phyloP scores from a whole-genome alignment of 2,113 vertebrate species.

The Hippocampus abdominalis region DNA sequence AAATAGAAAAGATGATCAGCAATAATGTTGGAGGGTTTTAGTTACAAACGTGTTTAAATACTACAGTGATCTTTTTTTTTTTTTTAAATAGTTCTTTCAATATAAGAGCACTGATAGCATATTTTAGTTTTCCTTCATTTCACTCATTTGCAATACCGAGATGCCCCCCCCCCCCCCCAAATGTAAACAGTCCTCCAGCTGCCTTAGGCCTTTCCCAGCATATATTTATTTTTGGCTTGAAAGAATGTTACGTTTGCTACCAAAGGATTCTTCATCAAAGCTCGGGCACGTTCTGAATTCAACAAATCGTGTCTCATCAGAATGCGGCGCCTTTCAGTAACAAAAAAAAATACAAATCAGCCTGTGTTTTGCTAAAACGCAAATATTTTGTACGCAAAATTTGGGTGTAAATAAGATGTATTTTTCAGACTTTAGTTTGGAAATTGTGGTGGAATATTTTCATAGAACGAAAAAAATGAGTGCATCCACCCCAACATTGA shows the following conservation, averaged over 20 bases:
- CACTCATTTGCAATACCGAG: background rate
- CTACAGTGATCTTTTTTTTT: background rate
- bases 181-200: constrained; percentile 46
- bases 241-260: constrained; percentile 77
- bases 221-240: constrained; percentile 79
- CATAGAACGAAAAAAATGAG: constrained; percentile 54
- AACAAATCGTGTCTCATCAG: constrained; percentile 12
- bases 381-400: constrained; percentile 45
- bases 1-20: background rate
- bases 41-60: too few relatives aligned
- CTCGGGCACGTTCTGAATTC: constrained; percentile 15
- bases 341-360: background rate
- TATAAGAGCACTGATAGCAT: background rate
- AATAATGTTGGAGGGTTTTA: background rate
- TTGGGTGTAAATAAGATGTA: constrained; percentile 54
- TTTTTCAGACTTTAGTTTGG: constrained; percentile 70
- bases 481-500: constrained; percentile 11
- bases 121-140: background rate
- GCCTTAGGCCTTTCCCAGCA: constrained; percentile 75
- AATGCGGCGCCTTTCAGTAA: constrained; percentile 43
- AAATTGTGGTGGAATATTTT: constrained; percentile 66
- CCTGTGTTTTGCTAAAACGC: constrained; percentile 42
- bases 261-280: constrained; percentile 77
- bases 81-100: background rate
- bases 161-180: too few relatives aligned